Conservation (phyloP, 2,888 invertebrate species). For the Heliconius aoede region DNA sequence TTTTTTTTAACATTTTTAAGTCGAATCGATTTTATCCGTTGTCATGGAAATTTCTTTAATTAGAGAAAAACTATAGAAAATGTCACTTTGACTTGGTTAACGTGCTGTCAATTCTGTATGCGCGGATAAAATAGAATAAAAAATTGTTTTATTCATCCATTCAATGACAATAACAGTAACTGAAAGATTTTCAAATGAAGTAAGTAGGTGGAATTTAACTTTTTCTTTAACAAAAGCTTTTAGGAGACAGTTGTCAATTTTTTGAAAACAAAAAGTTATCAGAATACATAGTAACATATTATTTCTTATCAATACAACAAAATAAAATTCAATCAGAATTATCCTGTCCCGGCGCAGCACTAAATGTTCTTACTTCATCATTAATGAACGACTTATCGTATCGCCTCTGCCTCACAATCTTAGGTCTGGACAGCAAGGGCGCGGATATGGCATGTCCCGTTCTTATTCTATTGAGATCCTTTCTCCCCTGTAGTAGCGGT, state of each 20-base stretch:
- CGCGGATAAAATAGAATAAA: no score
- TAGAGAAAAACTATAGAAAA: neutral
- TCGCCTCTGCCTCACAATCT: conserved; percentile 76
- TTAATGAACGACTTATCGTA: conserved; percentile 75
- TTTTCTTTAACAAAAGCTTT: neutral
- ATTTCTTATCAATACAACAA: neutral
- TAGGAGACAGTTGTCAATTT: no score
- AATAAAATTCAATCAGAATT: conserved; percentile 69
- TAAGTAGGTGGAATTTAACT: neutral
- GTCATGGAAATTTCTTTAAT: neutral
- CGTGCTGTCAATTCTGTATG: no score
- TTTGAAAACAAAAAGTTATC: no score
- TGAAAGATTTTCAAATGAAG: no score
- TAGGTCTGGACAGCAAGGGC: conserved; percentile 74
- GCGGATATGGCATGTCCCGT: conserved; percentile 76
- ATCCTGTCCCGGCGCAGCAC: conserved; percentile 71
- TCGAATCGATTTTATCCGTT: neutral
- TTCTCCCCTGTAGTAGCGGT: conserved; percentile 81
- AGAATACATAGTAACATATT: no score
- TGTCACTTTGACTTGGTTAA: neutral
- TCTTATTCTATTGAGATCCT: conserved; percentile 59
- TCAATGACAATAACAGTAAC: no score
- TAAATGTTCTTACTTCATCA: conserved; percentile 76
- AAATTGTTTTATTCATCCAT: no score
- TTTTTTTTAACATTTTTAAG: neutral